These are phyloP conservation scores for Mechanitis messenoides DNA, from an alignment of 2,888 invertebrate species.

Conservation along the genomic window DNA sequence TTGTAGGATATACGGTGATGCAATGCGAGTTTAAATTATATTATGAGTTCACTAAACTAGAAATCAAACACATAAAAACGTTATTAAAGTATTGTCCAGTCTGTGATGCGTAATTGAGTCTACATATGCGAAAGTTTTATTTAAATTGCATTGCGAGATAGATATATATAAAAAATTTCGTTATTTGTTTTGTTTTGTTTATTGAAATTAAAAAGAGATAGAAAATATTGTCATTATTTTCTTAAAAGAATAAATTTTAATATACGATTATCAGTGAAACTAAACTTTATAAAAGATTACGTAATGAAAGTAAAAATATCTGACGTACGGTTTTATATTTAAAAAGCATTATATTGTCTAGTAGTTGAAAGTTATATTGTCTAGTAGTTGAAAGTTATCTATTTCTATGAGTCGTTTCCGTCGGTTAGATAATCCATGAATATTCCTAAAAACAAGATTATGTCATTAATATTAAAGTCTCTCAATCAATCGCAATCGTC, in stretches of 20 bases:
- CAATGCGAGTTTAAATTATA: constrained; percentile 55
- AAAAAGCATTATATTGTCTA: too few species aligned
- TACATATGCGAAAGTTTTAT: background rate
- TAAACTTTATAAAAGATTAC: too few species aligned
- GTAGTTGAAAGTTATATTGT: too few species aligned
- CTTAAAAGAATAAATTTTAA: too few species aligned
- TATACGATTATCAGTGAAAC: too few species aligned
- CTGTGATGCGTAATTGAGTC: background rate
- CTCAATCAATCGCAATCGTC: constrained; percentile 34
- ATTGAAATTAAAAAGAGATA: too few species aligned
- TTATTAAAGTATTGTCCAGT: constrained; percentile 28
- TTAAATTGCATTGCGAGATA: background rate
- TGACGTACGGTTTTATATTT: too few species aligned
- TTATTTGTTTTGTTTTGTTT: background rate
- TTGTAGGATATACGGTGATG: constrained; percentile 47
- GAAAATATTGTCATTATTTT: too few species aligned
- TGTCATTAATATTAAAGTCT: constrained; percentile 3
- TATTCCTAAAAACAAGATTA: background rate
- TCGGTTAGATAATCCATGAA: background rate
- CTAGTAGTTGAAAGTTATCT: background rate
- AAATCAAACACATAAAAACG: constrained; percentile 20
- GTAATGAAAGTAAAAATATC: too few species aligned
- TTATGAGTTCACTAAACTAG: constrained; percentile 32
- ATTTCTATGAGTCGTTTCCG: background rate
- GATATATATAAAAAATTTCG: background rate